Conservation (phyloP, 2,113 vertebrate species). For the Artemisiospiza belli region DNA sequence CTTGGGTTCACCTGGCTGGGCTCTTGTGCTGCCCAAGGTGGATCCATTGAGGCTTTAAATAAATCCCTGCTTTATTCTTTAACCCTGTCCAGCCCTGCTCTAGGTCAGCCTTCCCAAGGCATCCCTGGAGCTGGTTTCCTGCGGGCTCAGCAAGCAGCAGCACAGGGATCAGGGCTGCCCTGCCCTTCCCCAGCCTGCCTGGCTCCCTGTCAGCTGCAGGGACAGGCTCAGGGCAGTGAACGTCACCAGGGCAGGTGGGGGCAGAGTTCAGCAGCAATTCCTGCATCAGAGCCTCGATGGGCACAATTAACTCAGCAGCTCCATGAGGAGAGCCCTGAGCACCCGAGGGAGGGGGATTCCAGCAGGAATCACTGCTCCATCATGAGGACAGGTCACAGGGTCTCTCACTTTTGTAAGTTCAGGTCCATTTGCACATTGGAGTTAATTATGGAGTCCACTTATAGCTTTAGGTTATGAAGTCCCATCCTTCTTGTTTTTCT, state of each 20-base stretch:
- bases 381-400: not conserved
- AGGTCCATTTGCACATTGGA: not conserved
- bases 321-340: not conserved
- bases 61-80: not conserved
- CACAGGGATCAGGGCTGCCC: not conserved
- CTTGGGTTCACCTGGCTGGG: not conserved
- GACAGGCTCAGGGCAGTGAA: not conserved
- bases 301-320: conserved; percentile 31
- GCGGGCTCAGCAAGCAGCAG: rapidly evolving
- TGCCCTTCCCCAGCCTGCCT: not conserved
- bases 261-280: not conserved
- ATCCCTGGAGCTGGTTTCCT: not conserved
- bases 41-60: not conserved
- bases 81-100: not conserved
- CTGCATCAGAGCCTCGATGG: not conserved
- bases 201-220: not conserved
- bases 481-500: not conserved
- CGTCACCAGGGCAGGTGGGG: not conserved
- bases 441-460: not conserved
- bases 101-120: not conserved
- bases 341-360: not conserved
- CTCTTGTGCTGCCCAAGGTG: not conserved
- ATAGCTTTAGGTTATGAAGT: not conserved
- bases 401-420: not conserved
- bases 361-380: not conserved